Conservation (phyloP, 2,113 vertebrate genomes). For the Corythoichthys intestinalis region DNA sequence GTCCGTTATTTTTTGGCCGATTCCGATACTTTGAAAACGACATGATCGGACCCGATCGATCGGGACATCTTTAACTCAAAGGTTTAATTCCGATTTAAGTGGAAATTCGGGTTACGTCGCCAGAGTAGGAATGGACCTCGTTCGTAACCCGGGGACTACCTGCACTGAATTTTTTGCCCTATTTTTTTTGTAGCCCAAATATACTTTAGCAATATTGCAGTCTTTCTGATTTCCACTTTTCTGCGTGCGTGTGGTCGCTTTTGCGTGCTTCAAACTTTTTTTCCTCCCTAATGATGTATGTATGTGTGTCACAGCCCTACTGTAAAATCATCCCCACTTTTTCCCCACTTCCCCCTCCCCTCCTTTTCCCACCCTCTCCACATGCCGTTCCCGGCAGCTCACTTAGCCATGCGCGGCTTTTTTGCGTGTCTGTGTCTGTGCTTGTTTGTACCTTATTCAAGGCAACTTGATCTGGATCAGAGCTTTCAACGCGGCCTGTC, state of each 20-base stretch:
- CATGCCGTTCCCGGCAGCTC: constrained; percentile 54
- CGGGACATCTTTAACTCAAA: too few relatives aligned
- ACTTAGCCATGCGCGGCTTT: constrained; percentile 19
- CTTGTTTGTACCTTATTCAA: constrained; percentile 22
- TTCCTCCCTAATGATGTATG: constrained; percentile 42
- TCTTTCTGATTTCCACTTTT: background rate
- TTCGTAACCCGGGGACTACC: too few relatives aligned
- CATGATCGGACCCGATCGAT: too few relatives aligned
- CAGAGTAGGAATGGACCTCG: too few relatives aligned
- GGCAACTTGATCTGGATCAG: constrained; percentile 51
- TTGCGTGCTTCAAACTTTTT: constrained; percentile 36
- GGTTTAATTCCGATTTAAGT: too few relatives aligned
- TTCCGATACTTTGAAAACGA: too few relatives aligned
- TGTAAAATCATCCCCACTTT: constrained; percentile 51
- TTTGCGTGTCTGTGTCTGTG: constrained; percentile 6
- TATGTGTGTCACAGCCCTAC: constrained; percentile 41
- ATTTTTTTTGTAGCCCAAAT: background rate
- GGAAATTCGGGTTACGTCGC: too few relatives aligned
- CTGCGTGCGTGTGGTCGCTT: constrained; percentile 9
- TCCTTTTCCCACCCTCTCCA: constrained; percentile 41
- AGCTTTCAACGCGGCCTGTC: constrained; percentile 51
- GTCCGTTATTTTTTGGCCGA: too few relatives aligned
- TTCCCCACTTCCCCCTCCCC: constrained; percentile 27
- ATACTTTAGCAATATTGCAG: constrained; percentile 21
- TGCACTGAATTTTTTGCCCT: background rate